Evolutionary conservation across 23 tunicate species (phyloP).

Genomic region (Oikopleura dioica): DNA sequence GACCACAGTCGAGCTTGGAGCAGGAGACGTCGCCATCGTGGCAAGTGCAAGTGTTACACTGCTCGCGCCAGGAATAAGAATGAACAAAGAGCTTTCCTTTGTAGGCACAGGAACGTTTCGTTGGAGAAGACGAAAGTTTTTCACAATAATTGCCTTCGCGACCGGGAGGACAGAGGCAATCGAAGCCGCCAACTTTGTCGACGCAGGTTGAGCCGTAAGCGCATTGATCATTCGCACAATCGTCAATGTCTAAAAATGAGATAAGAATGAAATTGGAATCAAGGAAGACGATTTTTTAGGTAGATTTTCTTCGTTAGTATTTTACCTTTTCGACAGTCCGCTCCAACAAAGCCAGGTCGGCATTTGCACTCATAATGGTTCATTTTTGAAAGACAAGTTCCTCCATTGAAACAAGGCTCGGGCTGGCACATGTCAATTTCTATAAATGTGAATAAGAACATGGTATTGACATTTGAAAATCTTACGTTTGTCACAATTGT

Average conservation of each 20-base stretch:
- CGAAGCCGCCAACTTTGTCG: slow-evolving; percentile 42
- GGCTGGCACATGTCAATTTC: slow-evolving; percentile 15
- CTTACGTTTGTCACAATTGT: not conserved
- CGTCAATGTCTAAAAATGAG: slow-evolving; percentile 48
- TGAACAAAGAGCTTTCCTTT: slow-evolving; percentile 7
- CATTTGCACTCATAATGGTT: slow-evolving; percentile 37
- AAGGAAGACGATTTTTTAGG: too few species aligned
- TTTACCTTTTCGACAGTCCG: slow-evolving; percentile 34
- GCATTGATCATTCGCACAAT: slow-evolving; percentile 76
- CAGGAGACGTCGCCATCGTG: not conserved
- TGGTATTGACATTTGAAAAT: too few species aligned
- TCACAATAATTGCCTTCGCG: slow-evolving; percentile 12
- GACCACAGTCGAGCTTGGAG: slow-evolving; percentile 4
- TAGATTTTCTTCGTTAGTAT: too few species aligned
- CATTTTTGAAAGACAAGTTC: not conserved
- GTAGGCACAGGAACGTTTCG: slow-evolving; percentile 7
- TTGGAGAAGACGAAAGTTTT: not conserved
- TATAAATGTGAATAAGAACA: not conserved
- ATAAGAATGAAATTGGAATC: too few species aligned
- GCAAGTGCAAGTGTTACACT: not conserved
- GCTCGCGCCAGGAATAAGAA: not conserved
- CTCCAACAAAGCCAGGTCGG: slow-evolving; percentile 43
- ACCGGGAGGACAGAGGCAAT: slow-evolving; percentile 19
- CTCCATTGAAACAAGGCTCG: slow-evolving; percentile 15
- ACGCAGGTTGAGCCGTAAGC: slow-evolving; percentile 39